phyloP scores from a whole-genome alignment of 2,888 invertebrate genomes.

The Agelastica alni region DNA sequence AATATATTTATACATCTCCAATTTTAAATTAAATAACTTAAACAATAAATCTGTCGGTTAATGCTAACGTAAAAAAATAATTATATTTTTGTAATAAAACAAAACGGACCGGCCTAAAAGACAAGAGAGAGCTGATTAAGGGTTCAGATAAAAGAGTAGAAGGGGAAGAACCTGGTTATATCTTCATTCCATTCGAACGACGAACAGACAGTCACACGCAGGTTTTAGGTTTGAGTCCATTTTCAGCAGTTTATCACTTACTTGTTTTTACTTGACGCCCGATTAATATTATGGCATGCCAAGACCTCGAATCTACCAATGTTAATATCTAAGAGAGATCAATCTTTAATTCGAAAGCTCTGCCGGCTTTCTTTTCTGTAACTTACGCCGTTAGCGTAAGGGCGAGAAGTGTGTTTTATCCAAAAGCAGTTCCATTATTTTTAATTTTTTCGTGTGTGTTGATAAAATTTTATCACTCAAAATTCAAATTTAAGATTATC shows the following conservation, averaged over 20 bases:
- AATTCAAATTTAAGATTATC: too few species aligned
- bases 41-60: too few species aligned
- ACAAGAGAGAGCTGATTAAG: slow-evolving; percentile 27
- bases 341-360: slow-evolving; percentile 43
- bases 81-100: too few species aligned
- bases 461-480: too few species aligned
- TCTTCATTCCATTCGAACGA: slow-evolving; percentile 50
- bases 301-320: slow-evolving; percentile 50
- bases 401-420: slow-evolving; percentile 17
- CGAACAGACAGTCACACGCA: slow-evolving; percentile 51
- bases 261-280: slow-evolving; percentile 57
- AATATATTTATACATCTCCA: too few species aligned
- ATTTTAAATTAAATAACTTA: too few species aligned
- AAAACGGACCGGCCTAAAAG: slow-evolving; percentile 21
- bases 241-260: slow-evolving; percentile 58
- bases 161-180: slow-evolving; percentile 48
- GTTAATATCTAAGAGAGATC: slow-evolving; percentile 49
- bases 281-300: slow-evolving; percentile 59
- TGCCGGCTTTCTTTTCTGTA: slow-evolving; percentile 26
- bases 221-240: slow-evolving; percentile 55
- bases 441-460: too few species aligned
- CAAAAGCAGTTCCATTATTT: too few species aligned
- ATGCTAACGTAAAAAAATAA: too few species aligned
- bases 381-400: slow-evolving; percentile 17
- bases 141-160: slow-evolving; percentile 32